These are phyloP conservation scores for Formica exsecta DNA, from an alignment of 1,140 invertebrate genomes.

Conservation along the genomic window DNA sequence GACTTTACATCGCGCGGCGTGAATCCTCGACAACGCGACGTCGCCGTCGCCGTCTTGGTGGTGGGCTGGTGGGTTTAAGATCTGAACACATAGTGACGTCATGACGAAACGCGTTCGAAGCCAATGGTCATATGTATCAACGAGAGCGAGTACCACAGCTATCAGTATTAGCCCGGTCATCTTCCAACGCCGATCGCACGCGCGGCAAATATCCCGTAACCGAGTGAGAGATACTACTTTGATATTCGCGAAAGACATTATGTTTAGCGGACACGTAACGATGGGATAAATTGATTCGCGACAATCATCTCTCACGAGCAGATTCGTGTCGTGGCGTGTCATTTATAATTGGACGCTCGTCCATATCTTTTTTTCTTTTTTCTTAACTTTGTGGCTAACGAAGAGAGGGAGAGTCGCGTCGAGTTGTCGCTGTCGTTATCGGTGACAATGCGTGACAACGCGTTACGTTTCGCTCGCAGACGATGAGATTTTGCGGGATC, in stretches of 20 bases:
- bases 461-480: conserved; percentile 16
- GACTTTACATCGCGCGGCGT: background rate
- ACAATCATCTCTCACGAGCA: background rate
- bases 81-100: conserved; percentile 26
- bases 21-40: background rate
- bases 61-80: background rate
- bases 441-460: background rate
- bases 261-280: background rate
- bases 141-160: conserved; percentile 68
- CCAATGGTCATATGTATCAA: conserved; percentile 68
- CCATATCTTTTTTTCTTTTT: no score
- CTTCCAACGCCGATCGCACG: conserved; percentile 53
- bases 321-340: background rate
- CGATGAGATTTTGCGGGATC: conserved; percentile 78
- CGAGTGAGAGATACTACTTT: background rate
- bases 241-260: background rate
- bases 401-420: background rate
- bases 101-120: conserved; percentile 56
- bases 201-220: conserved; percentile 33
- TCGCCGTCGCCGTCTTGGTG: background rate
- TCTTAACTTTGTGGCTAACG: no score
- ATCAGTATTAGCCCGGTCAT: conserved; percentile 80
- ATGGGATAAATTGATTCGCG: background rate
- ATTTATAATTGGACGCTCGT: no score
- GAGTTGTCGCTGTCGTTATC: background rate